Conservation (phyloP, 2,113 vertebrate genomes). For the Pionites leucogaster region DNA sequence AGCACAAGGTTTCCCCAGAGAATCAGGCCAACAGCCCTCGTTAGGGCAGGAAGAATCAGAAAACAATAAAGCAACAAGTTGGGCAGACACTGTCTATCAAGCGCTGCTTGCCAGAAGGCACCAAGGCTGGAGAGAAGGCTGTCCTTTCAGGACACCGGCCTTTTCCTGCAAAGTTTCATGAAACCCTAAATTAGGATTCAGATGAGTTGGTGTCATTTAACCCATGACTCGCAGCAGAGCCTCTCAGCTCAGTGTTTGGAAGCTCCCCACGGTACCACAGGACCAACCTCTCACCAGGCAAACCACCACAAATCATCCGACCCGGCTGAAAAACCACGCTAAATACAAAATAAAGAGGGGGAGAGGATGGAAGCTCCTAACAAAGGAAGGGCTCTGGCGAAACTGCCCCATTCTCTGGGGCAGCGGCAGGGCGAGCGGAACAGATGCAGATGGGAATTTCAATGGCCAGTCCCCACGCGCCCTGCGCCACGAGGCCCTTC, state of each 20-base stretch:
- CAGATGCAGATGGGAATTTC: conserved; percentile 45
- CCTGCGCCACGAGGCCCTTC: conserved; percentile 18
- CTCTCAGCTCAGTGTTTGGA: background rate
- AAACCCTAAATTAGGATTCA: conserved; percentile 27
- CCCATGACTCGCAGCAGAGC: background rate
- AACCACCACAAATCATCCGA: background rate
- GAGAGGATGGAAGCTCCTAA: conserved; percentile 27
- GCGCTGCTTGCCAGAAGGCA: background rate
- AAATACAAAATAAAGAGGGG: background rate
- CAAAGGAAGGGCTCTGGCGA: background rate
- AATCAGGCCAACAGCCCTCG: background rate
- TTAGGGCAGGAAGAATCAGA: background rate
- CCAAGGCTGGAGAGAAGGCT: background rate
- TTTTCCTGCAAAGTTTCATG: conserved; percentile 25
- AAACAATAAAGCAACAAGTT: conserved; percentile 70
- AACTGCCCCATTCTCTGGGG: background rate
- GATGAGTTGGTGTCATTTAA: conserved; percentile 36
- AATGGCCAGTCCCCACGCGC: background rate
- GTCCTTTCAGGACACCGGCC: background rate
- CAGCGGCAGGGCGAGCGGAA: background rate
- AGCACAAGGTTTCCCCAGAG: background rate
- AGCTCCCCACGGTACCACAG: background rate
- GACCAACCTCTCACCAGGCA: background rate
- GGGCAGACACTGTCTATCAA: conserved; percentile 25
- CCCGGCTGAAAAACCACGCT: background rate